Evolutionary conservation across 2,888 invertebrate species (phyloP).

Genomic region (Ceramica pisi): DNA sequence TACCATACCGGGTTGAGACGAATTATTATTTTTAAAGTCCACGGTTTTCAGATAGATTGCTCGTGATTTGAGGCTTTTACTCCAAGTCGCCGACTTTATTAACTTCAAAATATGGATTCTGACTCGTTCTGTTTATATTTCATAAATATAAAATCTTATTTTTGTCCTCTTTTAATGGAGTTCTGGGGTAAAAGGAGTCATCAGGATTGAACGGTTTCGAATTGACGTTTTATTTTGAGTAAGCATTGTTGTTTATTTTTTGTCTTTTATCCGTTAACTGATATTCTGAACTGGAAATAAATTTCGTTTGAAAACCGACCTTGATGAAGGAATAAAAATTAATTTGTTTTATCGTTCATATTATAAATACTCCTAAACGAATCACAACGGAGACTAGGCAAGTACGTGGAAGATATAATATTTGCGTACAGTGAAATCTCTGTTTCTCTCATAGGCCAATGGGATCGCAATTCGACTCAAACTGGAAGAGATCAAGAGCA

Average conservation of each 20-base stretch:
- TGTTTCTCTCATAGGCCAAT: too few relatives aligned
- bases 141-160: constrained; percentile 45
- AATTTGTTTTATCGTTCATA: background rate
- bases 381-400: too few relatives aligned
- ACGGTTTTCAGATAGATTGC: constrained; percentile 86
- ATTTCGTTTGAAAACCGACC: background rate
- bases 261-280: background rate
- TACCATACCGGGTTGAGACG: constrained; percentile 75
- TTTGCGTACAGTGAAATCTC: too few relatives aligned
- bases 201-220: constrained; percentile 1
- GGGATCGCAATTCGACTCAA: too few relatives aligned
- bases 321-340: background rate
- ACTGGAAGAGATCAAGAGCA: too few relatives aligned
- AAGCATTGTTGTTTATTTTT: background rate
- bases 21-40: constrained; percentile 89
- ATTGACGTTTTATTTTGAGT: background rate
- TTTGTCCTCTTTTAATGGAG: constrained; percentile 22
- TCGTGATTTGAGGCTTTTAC: constrained; percentile 86
- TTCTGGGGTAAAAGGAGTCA: constrained; percentile 8
- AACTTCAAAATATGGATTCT: constrained; percentile 65
- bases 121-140: constrained; percentile 42
- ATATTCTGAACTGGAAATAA: too few relatives aligned
- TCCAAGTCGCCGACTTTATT: constrained; percentile 76
- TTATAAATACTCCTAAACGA: background rate
- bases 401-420: too few relatives aligned